phyloP scores from a whole-genome alignment of 2,888 invertebrate species.

The Strigamia transsilvanica region DNA sequence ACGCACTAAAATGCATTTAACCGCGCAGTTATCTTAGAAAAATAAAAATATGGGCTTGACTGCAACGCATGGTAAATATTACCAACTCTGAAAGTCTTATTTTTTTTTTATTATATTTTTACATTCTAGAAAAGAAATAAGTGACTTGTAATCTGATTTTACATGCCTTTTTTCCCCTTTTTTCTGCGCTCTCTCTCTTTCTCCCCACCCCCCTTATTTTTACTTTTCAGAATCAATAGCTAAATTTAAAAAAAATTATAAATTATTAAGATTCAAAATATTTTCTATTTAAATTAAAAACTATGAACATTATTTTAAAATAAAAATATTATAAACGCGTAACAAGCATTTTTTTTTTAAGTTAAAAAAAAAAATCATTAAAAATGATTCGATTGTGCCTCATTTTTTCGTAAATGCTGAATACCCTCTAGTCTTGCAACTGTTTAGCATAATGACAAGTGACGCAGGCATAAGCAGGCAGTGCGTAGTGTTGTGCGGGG shows the following conservation, averaged over 20 bases:
- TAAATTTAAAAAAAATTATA: slow-evolving; percentile 16
- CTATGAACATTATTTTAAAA: neutral
- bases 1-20: neutral
- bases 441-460: slow-evolving; percentile 33
- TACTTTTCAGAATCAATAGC: neutral
- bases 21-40: slow-evolving; percentile 2
- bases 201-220: neutral
- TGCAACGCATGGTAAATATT: slow-evolving; percentile 30
- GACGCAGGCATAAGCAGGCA: slow-evolving; percentile 26
- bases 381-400: neutral
- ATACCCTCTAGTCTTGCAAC: slow-evolving; percentile 33
- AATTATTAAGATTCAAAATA: neutral
- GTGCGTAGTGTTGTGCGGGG: neutral
- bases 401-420: slow-evolving; percentile 3
- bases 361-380: slow-evolving; percentile 1
- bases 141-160: slow-evolving; percentile 40
- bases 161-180: slow-evolving; percentile 18
- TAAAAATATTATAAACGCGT: neutral
- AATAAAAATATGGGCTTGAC: neutral
- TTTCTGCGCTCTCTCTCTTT: neutral
- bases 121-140: slow-evolving; percentile 24
- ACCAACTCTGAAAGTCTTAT: neutral
- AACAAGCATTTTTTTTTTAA: neutral
- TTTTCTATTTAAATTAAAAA: neutral
- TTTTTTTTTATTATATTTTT: neutral